Evolutionary conservation across 37 sponge, comb jelly and placozoan genomes (phyloP), one percentile per base, ranked within the genome.

Genomic region (Agelas oroides): DNA sequence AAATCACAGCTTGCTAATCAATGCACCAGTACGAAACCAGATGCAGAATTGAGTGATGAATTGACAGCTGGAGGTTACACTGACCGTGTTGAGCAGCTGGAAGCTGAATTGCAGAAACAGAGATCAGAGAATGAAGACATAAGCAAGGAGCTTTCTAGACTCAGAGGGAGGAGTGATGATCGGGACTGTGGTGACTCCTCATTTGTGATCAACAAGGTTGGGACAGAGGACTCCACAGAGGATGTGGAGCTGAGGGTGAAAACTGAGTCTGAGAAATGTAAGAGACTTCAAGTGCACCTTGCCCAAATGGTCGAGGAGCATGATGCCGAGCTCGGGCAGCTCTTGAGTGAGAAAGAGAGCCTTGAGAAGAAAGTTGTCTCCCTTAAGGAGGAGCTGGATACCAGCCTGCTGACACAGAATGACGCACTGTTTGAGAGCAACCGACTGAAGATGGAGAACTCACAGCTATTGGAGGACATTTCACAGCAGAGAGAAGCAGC

Each of bases 241-340:
- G 33, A 70, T 13, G 3, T 46, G 46, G 46, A 46, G 46, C 46
- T 27, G 62, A 61, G 11, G 62, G 12, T 86, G 16, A 23, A 70
- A 1, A 38, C 30, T 1, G 87, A 86, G 62, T 23, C 53, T 17
- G 31, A 39, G 21, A 59, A 54, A 35, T 72, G 59, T 30, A 59
- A 88, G 61, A 76, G 82, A 5, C 79, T 89, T 6, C 55, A 77
- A 64, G 72, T 35, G 6, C 84, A 84, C 66, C 31, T 89, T 25
- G 38, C 70, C 8, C 72, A 84, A 54, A 33, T 89, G 28, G 66
- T 62, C 0, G 32, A 73, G 23, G 84, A 83, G 3, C 71, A 83
- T 76, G 90, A 89, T 65, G 70, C 30, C 0, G 84, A 78, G 37
- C 77, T 89, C 46, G 57, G 73, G 27, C 76, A 71, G 27, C 53